phyloP scores from a whole-genome alignment of 2,113 vertebrate genomes.

The Paralichthys olivaceus region DNA sequence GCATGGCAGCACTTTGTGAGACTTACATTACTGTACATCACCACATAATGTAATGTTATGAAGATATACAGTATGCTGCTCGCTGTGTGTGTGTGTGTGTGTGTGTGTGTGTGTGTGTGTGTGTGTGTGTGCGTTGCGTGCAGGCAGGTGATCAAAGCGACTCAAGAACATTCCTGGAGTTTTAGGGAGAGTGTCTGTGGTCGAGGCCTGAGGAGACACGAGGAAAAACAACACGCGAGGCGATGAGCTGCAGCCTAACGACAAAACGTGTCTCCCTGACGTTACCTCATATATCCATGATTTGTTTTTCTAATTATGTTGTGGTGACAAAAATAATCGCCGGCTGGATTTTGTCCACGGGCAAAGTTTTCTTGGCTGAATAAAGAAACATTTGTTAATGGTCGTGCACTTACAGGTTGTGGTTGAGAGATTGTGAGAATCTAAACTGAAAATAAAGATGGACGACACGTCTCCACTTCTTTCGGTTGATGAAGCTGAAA shows the following conservation, averaged over 20 bases:
- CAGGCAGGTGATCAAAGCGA: constrained; percentile 29
- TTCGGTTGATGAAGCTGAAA: no score
- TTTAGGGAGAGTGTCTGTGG: constrained; percentile 43
- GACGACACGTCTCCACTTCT: no score
- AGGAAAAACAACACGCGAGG: constrained; percentile 33
- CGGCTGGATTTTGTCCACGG: background rate
- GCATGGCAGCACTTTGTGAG: no score
- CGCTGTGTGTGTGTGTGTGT: background rate
- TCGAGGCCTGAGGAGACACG: constrained; percentile 50
- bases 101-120: constrained; percentile 9
- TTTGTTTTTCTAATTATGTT: background rate
- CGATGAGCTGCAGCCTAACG: no score
- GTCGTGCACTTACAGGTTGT: no score
- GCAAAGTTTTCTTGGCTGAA: background rate
- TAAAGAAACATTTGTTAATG: background rate
- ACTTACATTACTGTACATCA: background rate
- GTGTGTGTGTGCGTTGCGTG: constrained; percentile 30
- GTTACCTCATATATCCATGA: background rate
- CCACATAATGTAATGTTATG: background rate
- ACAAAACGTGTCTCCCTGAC: background rate
- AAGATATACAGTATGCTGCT: background rate
- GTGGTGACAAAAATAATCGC: background rate
- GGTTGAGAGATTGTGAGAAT: no score
- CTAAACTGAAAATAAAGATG: no score
- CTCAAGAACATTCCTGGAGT: constrained; percentile 45